Percentiles rank a stretch among this genome's conserved stretches.
phyloP scores from a whole-genome alignment of 2,888 invertebrate genomes.

The Plagiodera versicolora region DNA sequence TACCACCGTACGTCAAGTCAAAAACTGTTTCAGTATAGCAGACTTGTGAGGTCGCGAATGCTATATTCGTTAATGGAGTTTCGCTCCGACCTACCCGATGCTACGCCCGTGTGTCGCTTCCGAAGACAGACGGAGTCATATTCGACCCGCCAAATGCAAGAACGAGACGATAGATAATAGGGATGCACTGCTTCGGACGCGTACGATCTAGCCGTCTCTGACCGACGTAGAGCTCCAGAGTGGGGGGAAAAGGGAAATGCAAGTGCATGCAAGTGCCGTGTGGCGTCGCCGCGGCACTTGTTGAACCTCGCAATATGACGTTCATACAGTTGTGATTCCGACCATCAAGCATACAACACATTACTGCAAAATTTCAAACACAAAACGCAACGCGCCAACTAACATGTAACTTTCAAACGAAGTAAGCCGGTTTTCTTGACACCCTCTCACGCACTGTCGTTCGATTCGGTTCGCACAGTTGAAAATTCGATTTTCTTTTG shows the following conservation, averaged over 20 bases:
- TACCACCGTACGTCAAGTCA: too few species aligned
- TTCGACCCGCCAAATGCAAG: constrained; percentile 30
- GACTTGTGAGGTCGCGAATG: too few species aligned
- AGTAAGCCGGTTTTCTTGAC: constrained; percentile 38
- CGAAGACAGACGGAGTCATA: constrained; percentile 38
- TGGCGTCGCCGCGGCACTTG: constrained; percentile 58
- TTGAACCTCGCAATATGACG: constrained; percentile 57
- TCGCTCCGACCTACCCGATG: background rate
- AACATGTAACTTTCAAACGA: constrained; percentile 40
- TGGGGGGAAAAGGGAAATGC: constrained; percentile 52
- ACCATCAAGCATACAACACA: constrained; percentile 50
- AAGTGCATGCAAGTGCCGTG: constrained; percentile 57
- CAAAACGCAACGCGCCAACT: constrained; percentile 42
- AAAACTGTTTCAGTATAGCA: too few species aligned
- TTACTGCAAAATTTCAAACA: constrained; percentile 45
- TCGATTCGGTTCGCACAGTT: constrained; percentile 1
- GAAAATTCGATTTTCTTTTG: constrained; percentile 28
- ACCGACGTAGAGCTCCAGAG: constrained; percentile 24
- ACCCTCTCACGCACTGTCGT: constrained; percentile 3
- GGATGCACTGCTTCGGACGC: constrained; percentile 41
- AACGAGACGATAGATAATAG: constrained; percentile 45
- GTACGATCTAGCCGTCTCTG: constrained; percentile 37
- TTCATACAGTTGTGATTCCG: constrained; percentile 52
- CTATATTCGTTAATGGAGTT: too few species aligned
- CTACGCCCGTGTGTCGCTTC: constrained; percentile 24